A percentile compares a stretch with the other conserved stretches of the same genome.
phyloP scores from a whole-genome alignment of 2,888 invertebrate species.

The Coleophora deauratella region DNA sequence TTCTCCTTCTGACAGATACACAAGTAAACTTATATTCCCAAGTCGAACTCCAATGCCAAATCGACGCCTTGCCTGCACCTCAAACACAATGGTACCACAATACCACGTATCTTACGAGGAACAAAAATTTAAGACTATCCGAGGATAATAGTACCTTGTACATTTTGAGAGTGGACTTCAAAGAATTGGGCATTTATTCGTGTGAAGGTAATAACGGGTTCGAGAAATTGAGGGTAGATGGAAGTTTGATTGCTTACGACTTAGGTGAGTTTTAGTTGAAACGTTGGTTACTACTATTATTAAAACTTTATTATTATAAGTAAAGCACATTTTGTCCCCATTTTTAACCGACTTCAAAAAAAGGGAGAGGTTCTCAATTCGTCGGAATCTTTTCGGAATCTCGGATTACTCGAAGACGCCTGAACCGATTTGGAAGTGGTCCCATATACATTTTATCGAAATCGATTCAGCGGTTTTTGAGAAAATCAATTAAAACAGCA shows the following conservation, averaged over 20 bases:
- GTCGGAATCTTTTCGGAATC: too few relatives aligned
- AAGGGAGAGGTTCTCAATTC: too few relatives aligned
- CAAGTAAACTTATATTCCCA: conserved; percentile 41
- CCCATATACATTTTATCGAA: too few relatives aligned
- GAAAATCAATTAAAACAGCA: too few relatives aligned
- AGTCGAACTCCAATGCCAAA: conserved; percentile 32
- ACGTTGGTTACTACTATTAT: too few relatives aligned
- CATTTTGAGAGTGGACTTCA: conserved; percentile 39
- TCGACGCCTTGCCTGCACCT: conserved; percentile 37
- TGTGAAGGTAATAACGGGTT: conserved; percentile 69
- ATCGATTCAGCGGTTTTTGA: too few relatives aligned
- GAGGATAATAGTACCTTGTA: conserved; percentile 31
- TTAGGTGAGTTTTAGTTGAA: conserved; percentile 38
- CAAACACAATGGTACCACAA: conserved; percentile 46
- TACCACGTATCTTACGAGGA: conserved; percentile 26
- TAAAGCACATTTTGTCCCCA: too few relatives aligned
- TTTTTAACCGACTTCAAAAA: too few relatives aligned
- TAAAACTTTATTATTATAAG: neutral
- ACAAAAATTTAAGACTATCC: conserved; percentile 25
- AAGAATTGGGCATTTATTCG: conserved; percentile 58
- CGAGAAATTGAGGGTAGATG: conserved; percentile 36
- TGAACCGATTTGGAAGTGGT: too few relatives aligned
- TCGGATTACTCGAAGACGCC: too few relatives aligned
- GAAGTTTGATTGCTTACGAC: conserved; percentile 36
- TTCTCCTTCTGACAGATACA: conserved; percentile 44